Conservation (phyloP, 1,140 invertebrate species). For the Epicauta chinensis region DNA sequence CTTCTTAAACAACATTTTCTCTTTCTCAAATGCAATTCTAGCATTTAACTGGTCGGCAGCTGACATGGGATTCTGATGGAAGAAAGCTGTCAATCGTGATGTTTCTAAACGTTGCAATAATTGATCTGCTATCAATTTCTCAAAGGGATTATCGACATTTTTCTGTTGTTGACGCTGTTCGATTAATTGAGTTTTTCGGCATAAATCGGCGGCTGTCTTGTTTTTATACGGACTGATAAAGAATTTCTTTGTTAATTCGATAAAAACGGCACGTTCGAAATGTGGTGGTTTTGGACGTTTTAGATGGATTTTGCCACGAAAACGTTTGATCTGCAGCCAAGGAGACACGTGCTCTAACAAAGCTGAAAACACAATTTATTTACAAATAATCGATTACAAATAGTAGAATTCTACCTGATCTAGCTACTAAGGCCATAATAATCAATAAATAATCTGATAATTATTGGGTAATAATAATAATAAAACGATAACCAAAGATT, state of each 20-base stretch:
- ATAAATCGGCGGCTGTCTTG: conserved; percentile 38
- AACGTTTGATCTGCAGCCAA: conserved; percentile 52
- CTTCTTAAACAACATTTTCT: conserved; percentile 58
- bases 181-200: conserved; percentile 22
- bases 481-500: neutral
- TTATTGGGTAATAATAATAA: too few species aligned
- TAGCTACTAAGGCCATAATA: conserved; percentile 15
- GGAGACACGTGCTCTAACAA: conserved; percentile 20
- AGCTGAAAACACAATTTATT: conserved; percentile 19
- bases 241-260: conserved; percentile 55
- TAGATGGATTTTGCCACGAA: conserved; percentile 66
- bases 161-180: conserved; percentile 9
- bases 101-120: conserved; percentile 59
- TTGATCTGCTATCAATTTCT: conserved; percentile 62
- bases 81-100: conserved; percentile 61
- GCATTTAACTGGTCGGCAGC: conserved; percentile 54
- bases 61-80: conserved; percentile 62
- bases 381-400: neutral
- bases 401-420: conserved; percentile 3
- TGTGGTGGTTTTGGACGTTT: conserved; percentile 61
- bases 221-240: conserved; percentile 44
- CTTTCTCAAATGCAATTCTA: conserved; percentile 51
- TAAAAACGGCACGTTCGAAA: conserved; percentile 54
- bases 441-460: too few species aligned
- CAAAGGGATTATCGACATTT: conserved; percentile 55